phyloP scores from a whole-genome alignment of 1,140 invertebrate species.

The Drosophila mayri region DNA sequence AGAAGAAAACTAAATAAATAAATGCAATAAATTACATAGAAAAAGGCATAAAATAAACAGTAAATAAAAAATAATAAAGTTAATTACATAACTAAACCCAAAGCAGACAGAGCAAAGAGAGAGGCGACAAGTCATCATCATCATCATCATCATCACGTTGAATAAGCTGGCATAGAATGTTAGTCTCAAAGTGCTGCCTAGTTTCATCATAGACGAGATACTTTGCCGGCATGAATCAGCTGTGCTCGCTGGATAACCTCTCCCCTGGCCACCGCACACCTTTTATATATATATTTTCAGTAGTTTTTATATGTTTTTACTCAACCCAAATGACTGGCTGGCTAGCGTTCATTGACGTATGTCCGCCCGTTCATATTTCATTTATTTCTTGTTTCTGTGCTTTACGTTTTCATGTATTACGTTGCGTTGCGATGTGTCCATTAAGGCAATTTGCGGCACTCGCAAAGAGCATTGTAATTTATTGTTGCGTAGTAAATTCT shows the following conservation, averaged over 20 bases:
- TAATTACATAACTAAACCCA: conserved; percentile 24
- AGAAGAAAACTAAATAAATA: background rate
- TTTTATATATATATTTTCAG: background rate
- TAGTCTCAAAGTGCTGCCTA: conserved; percentile 5
- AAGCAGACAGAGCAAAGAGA: background rate
- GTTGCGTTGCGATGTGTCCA: conserved; percentile 34
- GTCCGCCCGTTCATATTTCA: conserved; percentile 63
- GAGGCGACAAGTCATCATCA: conserved; percentile 17
- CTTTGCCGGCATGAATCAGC: conserved; percentile 66
- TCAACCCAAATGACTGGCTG: conserved; percentile 7
- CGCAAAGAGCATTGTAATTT: conserved; percentile 26
- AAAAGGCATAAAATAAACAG: background rate
- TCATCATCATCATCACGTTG: conserved; percentile 11
- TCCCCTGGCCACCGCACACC: conserved; percentile 10
- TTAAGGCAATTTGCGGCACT: conserved; percentile 64
- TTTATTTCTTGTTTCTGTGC: conserved; percentile 39
- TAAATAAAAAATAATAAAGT: background rate
- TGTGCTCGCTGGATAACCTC: conserved; percentile 22
- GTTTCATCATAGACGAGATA: conserved; percentile 39
- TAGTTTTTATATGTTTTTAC: conserved; percentile 3
- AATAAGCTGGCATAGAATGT: conserved; percentile 2
- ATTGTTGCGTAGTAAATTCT: conserved; percentile 29
- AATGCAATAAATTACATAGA: background rate
- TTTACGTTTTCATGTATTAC: conserved; percentile 11
- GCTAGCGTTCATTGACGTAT: conserved; percentile 61